Conservation (phyloP, 37 sponge, comb jelly and placozoan species). For the Dysidea cf. avara region DNA sequence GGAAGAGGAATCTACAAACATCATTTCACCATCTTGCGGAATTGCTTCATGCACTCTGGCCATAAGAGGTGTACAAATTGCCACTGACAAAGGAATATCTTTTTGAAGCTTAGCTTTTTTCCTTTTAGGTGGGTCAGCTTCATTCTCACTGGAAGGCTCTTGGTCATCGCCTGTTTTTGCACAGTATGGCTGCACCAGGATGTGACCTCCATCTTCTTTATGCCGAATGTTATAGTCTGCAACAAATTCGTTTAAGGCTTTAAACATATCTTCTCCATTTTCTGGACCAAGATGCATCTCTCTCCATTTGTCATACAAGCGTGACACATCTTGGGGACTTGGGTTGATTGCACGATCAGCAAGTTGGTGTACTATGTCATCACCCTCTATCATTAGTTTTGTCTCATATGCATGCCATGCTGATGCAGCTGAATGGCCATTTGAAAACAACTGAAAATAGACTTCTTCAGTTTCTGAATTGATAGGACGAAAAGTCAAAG, state of each 20-base stretch:
- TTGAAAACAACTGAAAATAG: conserved; percentile 18
- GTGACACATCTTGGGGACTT: neutral
- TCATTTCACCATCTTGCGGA: neutral
- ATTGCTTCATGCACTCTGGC: conserved; percentile 10
- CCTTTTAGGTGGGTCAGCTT: neutral
- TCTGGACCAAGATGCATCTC: conserved; percentile 6
- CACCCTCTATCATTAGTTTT: conserved; percentile 3
- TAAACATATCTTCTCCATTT: conserved; percentile 23
- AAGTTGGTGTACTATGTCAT: neutral
- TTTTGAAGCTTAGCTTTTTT: neutral
- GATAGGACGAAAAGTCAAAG: conserved; percentile 12
- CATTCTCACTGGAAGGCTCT: too few relatives aligned
- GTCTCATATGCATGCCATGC: conserved; percentile 10
- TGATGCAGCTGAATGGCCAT: conserved; percentile 20
- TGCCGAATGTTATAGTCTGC: too few relatives aligned
- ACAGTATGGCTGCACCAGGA: too few relatives aligned
- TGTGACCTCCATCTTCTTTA: too few relatives aligned
- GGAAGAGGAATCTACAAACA: neutral
- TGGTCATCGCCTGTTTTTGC: too few relatives aligned
- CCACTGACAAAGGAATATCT: neutral
- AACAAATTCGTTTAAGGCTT: neutral
- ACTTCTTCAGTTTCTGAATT: conserved; percentile 6
- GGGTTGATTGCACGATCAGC: conserved; percentile 26
- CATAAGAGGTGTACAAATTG: conserved; percentile 24
- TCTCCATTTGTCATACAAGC: conserved; percentile 1